Conservation (phyloP, 2,888 invertebrate species). For the Lutraria lutraria region DNA sequence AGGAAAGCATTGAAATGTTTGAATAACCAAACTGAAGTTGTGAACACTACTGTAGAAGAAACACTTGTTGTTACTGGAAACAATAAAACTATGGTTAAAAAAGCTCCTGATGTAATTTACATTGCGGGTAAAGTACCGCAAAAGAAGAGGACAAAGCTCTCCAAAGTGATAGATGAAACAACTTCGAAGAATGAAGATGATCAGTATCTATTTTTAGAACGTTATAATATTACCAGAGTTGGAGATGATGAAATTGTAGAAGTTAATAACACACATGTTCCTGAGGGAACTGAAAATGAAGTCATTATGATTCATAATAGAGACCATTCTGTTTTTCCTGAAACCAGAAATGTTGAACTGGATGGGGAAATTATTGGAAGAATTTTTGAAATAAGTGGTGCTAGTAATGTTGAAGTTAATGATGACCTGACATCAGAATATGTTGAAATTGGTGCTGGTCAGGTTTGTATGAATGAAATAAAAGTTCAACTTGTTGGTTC, state of each 20-base stretch:
- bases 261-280: background rate
- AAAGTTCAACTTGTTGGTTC: conserved; percentile 51
- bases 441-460: conserved; percentile 55
- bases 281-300: background rate
- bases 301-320: background rate
- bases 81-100: background rate
- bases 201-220: background rate
- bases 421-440: conserved; percentile 37
- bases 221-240: background rate
- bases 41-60: background rate
- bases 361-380: conserved; percentile 34
- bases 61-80: conserved; percentile 31
- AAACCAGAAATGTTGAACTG: background rate
- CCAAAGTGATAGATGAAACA: conserved; percentile 11
- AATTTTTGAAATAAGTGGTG: conserved; percentile 58
- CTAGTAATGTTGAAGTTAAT: conserved; percentile 24
- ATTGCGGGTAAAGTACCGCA: conserved; percentile 36
- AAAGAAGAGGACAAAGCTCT: conserved; percentile 46
- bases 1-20: conserved; percentile 53
- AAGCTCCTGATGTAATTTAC: conserved; percentile 31
- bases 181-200: background rate
- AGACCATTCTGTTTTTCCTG: background rate
- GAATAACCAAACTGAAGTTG: conserved; percentile 14
- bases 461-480: conserved; percentile 46
- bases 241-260: background rate